These are phyloP conservation scores for Peromyscus leucopus DNA, from an alignment of 2,113 vertebrate genomes.

Conservation along the genomic window DNA sequence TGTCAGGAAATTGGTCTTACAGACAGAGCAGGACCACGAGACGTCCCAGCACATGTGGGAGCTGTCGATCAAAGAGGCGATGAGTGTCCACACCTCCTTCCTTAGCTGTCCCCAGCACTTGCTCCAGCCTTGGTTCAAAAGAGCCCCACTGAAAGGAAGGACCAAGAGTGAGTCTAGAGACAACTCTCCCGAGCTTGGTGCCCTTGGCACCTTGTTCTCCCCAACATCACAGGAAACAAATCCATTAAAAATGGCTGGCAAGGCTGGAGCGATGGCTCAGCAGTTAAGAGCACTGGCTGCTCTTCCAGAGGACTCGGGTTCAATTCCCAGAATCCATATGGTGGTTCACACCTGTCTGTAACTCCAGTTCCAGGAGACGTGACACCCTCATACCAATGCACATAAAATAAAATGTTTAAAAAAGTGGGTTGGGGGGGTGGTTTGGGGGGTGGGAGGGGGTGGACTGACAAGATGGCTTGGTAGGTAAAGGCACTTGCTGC, in stretches of 20 bases:
- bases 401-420: background rate
- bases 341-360: background rate
- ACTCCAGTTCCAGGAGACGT: background rate
- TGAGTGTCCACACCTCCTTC: background rate
- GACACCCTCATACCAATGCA: background rate
- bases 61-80: background rate
- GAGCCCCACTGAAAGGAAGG: slow-evolving; percentile 15
- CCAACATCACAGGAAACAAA: background rate
- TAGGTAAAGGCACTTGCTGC: background rate
- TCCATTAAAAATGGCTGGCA: background rate
- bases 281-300: background rate
- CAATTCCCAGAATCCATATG: background rate
- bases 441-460: too few species aligned
- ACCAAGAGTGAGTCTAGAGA: background rate
- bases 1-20: background rate
- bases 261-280: background rate
- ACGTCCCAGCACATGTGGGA: background rate
- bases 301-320: background rate
- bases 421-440: too few species aligned
- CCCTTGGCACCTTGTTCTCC: background rate
- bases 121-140: background rate
- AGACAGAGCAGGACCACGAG: background rate
- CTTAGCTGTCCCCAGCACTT: background rate
- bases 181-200: background rate
- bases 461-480: background rate